Evolutionary conservation across 92 coral and sea anemone species (phyloP).

Genomic region (Heteractis magnifica): DNA sequence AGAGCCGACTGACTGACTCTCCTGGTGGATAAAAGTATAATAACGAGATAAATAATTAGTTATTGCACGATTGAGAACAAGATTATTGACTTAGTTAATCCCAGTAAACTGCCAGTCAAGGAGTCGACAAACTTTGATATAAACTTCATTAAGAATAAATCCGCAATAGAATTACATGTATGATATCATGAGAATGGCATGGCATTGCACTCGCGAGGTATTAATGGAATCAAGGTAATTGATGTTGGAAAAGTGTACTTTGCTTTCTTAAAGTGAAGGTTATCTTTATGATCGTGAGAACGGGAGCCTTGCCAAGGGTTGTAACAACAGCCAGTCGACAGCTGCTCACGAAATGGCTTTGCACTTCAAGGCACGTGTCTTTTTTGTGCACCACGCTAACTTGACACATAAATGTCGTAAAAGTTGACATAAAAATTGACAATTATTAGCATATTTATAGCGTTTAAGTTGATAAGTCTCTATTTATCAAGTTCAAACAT

Average conservation of each 20-base stretch:
- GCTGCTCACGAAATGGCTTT: not conserved
- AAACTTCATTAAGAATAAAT: not conserved
- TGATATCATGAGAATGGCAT: not conserved
- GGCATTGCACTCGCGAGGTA: not conserved
- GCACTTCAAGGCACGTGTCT: not conserved
- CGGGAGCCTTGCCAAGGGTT: not conserved
- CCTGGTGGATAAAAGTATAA: not conserved
- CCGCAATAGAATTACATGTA: not conserved
- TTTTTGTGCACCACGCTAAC: not conserved
- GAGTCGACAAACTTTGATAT: not conserved
- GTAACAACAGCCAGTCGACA: not conserved
- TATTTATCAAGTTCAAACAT: no score
- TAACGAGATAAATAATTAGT: not conserved
- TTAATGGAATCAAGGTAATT: not conserved
- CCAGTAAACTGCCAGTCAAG: not conserved
- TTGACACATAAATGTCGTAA: not conserved
- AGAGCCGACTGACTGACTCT: not conserved
- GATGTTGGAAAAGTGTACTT: not conserved
- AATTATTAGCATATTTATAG: no score
- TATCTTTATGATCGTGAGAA: constrained; percentile 8
- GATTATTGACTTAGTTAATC: not conserved
- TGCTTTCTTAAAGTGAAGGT: not conserved
- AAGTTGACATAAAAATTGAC: not conserved
- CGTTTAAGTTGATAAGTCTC: no score
- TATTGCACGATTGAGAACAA: not conserved